phyloP scores from a whole-genome alignment of 2,113 vertebrate species.

The Myotis lucifugus region DNA sequence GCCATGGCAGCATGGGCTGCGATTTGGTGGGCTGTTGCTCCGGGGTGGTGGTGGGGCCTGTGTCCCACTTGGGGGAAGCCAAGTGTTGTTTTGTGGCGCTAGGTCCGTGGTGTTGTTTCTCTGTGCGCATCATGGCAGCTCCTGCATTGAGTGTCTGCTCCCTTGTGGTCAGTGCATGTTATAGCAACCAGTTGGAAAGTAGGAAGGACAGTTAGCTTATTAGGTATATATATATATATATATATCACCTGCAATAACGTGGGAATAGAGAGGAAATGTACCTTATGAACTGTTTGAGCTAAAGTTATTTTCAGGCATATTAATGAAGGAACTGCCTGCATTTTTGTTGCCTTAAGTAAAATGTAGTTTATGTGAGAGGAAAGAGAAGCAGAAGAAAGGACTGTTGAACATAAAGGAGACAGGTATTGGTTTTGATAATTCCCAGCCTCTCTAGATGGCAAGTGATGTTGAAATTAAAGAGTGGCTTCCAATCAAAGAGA shows the following conservation, averaged over 20 bases:
- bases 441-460: neutral
- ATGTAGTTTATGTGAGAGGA: neutral
- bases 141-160: too few relatives aligned
- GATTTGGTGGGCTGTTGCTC: too few relatives aligned
- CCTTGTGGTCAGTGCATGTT: too few relatives aligned
- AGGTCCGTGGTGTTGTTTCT: too few relatives aligned
- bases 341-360: neutral
- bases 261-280: neutral
- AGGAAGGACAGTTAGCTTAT: too few relatives aligned
- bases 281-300: neutral
- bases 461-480: neutral
- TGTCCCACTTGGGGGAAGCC: too few relatives aligned
- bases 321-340: neutral
- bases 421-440: neutral
- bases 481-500: neutral
- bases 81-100: too few relatives aligned
- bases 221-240: too few relatives aligned
- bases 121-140: too few relatives aligned
- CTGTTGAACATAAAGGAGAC: neutral
- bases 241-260: neutral
- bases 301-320: neutral
- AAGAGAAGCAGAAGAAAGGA: neutral
- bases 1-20: too few relatives aligned
- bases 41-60: too few relatives aligned
- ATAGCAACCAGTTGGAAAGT: too few relatives aligned